These are phyloP conservation scores for Ormia ochracea DNA, from an alignment of 2,888 invertebrate species.

Conservation along the genomic window DNA sequence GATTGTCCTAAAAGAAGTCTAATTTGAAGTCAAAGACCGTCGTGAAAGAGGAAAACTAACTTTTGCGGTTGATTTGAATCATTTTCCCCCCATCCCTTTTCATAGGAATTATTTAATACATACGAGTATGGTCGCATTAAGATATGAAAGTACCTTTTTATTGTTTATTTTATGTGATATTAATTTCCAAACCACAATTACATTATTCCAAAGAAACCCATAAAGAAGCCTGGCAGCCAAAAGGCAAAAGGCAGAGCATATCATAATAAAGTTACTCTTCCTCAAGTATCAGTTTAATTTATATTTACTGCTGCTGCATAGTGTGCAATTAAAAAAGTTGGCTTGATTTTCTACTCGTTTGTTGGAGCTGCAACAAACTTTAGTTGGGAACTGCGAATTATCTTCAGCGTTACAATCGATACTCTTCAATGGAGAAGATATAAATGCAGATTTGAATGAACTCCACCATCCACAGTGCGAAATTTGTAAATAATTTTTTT, in stretches of 20 bases:
- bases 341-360: background rate
- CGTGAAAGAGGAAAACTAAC: constrained; percentile 28
- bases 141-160: constrained; percentile 35
- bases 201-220: constrained; percentile 58
- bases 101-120: constrained; percentile 27
- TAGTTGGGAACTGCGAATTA: constrained; percentile 12
- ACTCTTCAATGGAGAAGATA: background rate
- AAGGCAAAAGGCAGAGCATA: background rate
- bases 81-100: background rate
- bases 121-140: constrained; percentile 1
- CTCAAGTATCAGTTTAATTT: constrained; percentile 51
- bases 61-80: constrained; percentile 45
- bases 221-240: constrained; percentile 29
- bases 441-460: constrained; percentile 16
- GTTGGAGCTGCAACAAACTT: background rate
- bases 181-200: constrained; percentile 61
- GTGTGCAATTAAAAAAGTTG: background rate
- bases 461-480: constrained; percentile 18
- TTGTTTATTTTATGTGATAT: constrained; percentile 29
- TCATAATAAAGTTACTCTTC: constrained; percentile 37
- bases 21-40: constrained; percentile 37
- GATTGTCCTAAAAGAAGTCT: background rate
- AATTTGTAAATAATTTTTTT: background rate
- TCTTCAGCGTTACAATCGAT: constrained; percentile 3
- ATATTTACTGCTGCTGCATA: too few species aligned